Base-by-base conservation (phyloP, 2,888 invertebrate species). In the Micoletzkya japonica region DNA sequence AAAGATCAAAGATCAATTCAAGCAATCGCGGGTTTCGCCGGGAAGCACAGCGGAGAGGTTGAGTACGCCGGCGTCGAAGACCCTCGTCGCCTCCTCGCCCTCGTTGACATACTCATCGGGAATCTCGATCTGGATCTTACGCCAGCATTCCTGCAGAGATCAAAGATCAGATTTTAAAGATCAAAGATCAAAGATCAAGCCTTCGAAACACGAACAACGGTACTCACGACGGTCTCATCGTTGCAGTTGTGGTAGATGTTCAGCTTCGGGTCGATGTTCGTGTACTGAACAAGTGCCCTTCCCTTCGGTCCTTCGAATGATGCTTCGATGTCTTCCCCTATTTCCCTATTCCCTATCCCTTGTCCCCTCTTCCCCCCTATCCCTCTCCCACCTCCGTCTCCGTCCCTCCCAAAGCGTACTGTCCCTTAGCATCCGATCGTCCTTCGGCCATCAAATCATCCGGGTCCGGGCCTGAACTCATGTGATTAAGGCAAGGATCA, bases 181-280 rank as follows among this genome's bases (percentile, higher is more conserved):
- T n/a, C n/a, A n/a, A n/a, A n/a, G n/a, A n/a, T n/a, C n/a, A n/a
- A n/a, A n/a, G n/a, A n/a, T n/a, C n/a, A n/a, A n/a, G n/a, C n/a
- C n/a, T n/a, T n/a, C n/a, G n/a, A n/a, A n/a, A n/a, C n/a, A n/a
- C n/a, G n/a, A n/a, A n/a, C 34, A 57, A 63, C 7, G 3, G 10
- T 30, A 54, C 68, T 30, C 36, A 76, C 74, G 52, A 60, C 73
- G 56, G 73, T 76, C 52, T 79, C 79, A 52, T 80, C 81, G 50
- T 82, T 77, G 70, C 82, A 82, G 71, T 81, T 81, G 70, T 82
- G 82, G 58, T 81, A 81, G 64, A 82, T 78, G 72, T 82, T 78
- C 30, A 82, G 49, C 57, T 77, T 76, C 64, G 80, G 80, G 57
- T 79, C 79, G 37, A 81, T 81, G n/a, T 71, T 74, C 37, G 76